Base-by-base conservation (phyloP, 2,113 vertebrate genomes). In the Antechinus stuartii region DNA sequence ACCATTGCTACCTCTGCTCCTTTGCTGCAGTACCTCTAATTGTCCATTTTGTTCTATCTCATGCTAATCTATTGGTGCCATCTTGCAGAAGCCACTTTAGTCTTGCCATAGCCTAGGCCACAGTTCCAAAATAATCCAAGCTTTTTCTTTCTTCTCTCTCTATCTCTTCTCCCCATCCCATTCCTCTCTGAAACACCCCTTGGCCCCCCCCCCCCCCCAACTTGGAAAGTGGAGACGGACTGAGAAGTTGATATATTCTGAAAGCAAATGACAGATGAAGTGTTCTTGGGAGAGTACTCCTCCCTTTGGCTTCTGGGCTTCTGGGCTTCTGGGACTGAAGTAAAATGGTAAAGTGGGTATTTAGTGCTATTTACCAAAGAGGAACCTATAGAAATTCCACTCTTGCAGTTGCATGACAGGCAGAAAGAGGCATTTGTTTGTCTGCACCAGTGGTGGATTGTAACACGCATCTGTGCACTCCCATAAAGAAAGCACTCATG, bases 361-460 rank as follows among this genome's bases (percentile, higher is more conserved):
- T 54, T 6, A 89, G 49, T 52, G 53, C 7, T 84, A 54, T 92
- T 92, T 92, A 94, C 89, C 54, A 92, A 92, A 89, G 30, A 56
- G 30, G 26, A 96, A 46, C 8, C n/a, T 94, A 1, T 94, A 24
- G 92, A 96, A 98, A 97, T 93, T 4, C 24, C 95, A 94, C 95
- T 55, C 0, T n/a, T 61, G 84, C 50, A 89, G 91, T 47, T 91
- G 9, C 91, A 93, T n/a, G 22, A 61, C 46, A 95, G 95, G n/a
- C 8, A 95, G 91, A 84, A 92, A 54, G 56, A 95, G 50, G 42
- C 53, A 90, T 95, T 92, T 96, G 42, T 90, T 91, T 94, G 90
- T 95, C 84, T 94, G 4, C 47, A 24, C 46, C 10, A 26, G 93
- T 49, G 89, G 8, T 93, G 91, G 52, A 92, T 94, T 84, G 89